phyloP scores from a whole-genome alignment of 2,888 invertebrate genomes.

The Zootermopsis nevadensis region DNA sequence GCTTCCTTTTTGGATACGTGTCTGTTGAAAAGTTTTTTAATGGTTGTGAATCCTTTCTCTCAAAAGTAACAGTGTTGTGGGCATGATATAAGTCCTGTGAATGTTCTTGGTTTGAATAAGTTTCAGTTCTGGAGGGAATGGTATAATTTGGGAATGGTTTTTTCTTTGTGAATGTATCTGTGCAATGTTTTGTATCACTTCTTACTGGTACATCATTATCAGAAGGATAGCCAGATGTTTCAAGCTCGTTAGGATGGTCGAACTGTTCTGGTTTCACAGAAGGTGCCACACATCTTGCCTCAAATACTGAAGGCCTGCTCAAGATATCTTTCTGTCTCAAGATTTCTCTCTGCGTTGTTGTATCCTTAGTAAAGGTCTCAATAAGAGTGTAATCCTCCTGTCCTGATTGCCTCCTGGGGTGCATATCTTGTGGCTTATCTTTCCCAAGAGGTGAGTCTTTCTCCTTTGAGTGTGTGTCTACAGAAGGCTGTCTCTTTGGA shows the following conservation, averaged over 20 bases:
- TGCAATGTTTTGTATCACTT: conserved; percentile 24
- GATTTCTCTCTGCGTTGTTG: conserved; percentile 10
- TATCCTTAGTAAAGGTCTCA: conserved; percentile 27
- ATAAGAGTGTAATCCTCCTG: conserved; percentile 30
- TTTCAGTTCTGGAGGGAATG: neutral
- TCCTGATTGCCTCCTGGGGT: neutral
- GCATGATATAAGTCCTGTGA: conserved; percentile 47
- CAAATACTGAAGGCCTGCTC: conserved; percentile 66
- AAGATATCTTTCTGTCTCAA: conserved; percentile 63
- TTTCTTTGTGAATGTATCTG: conserved; percentile 39
- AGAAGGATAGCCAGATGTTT: neutral
- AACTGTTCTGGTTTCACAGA: neutral
- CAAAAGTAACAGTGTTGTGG: neutral
- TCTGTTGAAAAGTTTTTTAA: conserved; percentile 38
- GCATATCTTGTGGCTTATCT: neutral
- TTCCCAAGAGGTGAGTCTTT: conserved; percentile 24
- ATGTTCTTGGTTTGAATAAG: conserved; percentile 49
- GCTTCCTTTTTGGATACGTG: conserved; percentile 24
- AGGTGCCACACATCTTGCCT: conserved; percentile 56
- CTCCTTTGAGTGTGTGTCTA: neutral
- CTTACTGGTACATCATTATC: neutral
- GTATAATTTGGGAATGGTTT: conserved; percentile 41
- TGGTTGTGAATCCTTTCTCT: conserved; percentile 20
- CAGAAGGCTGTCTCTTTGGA: neutral
- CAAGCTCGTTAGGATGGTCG: neutral